phyloP scores from a whole-genome alignment of 2,888 invertebrate species.

The Choreutis nemorana region DNA sequence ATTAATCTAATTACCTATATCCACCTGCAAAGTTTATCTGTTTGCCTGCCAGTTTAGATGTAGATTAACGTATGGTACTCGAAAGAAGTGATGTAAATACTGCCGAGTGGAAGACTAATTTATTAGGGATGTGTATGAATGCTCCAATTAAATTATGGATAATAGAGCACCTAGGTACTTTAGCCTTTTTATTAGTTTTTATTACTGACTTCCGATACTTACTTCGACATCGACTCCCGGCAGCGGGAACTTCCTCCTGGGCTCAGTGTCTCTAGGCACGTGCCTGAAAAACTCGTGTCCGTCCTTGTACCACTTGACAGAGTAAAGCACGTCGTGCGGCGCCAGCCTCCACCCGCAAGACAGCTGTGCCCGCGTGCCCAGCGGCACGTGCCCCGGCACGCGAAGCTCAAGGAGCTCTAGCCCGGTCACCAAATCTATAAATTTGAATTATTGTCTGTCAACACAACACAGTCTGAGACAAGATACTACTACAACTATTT shows the following conservation, averaged over 20 bases:
- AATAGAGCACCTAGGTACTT: too few relatives aligned
- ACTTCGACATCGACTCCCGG: constrained; percentile 88
- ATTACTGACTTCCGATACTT: constrained; percentile 35
- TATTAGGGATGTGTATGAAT: too few relatives aligned
- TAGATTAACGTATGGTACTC: too few relatives aligned
- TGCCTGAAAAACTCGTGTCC: constrained; percentile 89
- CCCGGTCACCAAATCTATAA: constrained; percentile 36
- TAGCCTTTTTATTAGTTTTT: background rate
- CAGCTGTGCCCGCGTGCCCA: constrained; percentile 77
- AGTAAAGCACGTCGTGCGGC: constrained; percentile 83
- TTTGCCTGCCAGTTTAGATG: background rate
- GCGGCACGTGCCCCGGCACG: constrained; percentile 83
- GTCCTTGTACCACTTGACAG: constrained; percentile 93
- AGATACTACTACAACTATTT: background rate
- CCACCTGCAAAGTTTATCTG: constrained; percentile 1
- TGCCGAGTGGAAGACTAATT: too few relatives aligned
- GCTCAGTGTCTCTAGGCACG: constrained; percentile 83
- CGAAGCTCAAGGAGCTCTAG: constrained; percentile 79
- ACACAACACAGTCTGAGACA: too few relatives aligned
- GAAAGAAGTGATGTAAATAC: too few relatives aligned
- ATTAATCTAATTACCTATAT: constrained; percentile 54
- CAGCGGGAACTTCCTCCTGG: constrained; percentile 78
- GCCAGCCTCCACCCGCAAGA: constrained; percentile 83
- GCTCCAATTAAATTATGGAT: too few relatives aligned
- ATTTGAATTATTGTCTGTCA: background rate